A percentile compares a stretch with the other conserved stretches of the same genome.
Evolutionary conservation across 2,797 vertebrate species (phyloP).

Genomic region (Mormyrus proboscirostris): DNA sequence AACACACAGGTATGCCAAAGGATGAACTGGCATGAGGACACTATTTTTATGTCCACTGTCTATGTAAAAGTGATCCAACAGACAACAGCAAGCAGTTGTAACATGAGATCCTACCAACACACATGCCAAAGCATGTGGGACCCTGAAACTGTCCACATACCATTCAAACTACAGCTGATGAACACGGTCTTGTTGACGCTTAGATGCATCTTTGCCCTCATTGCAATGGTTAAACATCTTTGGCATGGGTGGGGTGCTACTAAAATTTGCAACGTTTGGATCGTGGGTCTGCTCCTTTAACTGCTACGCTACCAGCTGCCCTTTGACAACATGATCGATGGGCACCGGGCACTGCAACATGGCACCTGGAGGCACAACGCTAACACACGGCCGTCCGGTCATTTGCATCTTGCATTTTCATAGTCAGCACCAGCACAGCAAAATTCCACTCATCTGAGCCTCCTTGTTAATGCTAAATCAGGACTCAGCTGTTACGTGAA

Average conservation of each 20-base stretch:
- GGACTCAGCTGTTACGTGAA: not conserved
- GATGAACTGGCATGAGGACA: not conserved
- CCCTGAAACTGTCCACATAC: not conserved
- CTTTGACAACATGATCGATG: not conserved
- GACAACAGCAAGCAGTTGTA: not conserved
- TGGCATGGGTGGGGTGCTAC: not conserved
- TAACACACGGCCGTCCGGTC: not conserved
- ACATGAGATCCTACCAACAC: not conserved
- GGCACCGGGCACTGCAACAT: not conserved
- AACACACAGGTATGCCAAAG: not conserved
- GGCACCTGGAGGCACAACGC: conserved; percentile 26
- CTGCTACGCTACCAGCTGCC: not conserved
- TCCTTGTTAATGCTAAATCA: not conserved
- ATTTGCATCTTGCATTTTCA: not conserved
- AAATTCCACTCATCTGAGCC: not conserved
- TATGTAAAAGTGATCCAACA: not conserved
- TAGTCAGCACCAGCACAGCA: conserved; percentile 5
- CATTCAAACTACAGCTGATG: not conserved
- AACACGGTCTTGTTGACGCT: not conserved
- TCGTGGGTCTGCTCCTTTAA: not conserved
- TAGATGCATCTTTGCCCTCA: not conserved
- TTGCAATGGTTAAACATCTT: not conserved
- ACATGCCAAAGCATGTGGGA: not conserved
- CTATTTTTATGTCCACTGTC: not conserved
- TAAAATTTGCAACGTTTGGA: not conserved